Percentiles rank a stretch among this genome's conserved stretches.
Evolutionary conservation across 2,797 vertebrate genomes (phyloP).

Genomic region (Hippocampus kuda): DNA sequence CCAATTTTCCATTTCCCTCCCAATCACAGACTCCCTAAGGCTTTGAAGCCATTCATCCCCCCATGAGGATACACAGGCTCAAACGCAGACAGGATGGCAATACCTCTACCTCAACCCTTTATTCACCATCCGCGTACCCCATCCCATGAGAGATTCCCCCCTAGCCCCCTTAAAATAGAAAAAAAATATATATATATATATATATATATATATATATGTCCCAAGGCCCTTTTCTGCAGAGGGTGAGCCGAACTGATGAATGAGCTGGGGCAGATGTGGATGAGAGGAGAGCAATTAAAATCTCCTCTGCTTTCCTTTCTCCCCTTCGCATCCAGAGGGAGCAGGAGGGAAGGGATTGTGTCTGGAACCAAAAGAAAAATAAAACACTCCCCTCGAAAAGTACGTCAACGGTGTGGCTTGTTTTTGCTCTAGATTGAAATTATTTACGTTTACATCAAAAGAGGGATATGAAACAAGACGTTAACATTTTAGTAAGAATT

Average conservation of each 20-base stretch:
- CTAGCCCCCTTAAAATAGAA: conserved; percentile 27
- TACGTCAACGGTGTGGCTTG: conserved; percentile 24
- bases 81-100: conserved; percentile 29
- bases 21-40: conserved; percentile 43
- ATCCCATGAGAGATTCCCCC: conserved; percentile 41
- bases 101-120: conserved; percentile 44
- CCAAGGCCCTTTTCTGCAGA: conserved; percentile 25
- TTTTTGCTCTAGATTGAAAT: conserved; percentile 25
- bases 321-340: conserved; percentile 46
- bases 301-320: conserved; percentile 41
- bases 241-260: conserved; percentile 44
- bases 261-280: conserved; percentile 52
- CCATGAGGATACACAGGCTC: conserved; percentile 11
- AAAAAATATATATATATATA: too few relatives aligned
- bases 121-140: conserved; percentile 40
- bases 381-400: conserved; percentile 43
- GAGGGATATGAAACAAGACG: background rate
- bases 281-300: conserved; percentile 64
- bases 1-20: conserved; percentile 45
- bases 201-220: conserved; percentile 43
- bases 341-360: conserved; percentile 43
- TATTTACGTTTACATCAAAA: background rate
- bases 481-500: background rate
- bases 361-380: conserved; percentile 35
- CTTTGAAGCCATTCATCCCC: conserved; percentile 28